Percentiles rank a stretch among this genome's conserved stretches.
Evolutionary conservation across 2,113 vertebrate species (phyloP).

Genomic region (Pandion haliaetus): DNA sequence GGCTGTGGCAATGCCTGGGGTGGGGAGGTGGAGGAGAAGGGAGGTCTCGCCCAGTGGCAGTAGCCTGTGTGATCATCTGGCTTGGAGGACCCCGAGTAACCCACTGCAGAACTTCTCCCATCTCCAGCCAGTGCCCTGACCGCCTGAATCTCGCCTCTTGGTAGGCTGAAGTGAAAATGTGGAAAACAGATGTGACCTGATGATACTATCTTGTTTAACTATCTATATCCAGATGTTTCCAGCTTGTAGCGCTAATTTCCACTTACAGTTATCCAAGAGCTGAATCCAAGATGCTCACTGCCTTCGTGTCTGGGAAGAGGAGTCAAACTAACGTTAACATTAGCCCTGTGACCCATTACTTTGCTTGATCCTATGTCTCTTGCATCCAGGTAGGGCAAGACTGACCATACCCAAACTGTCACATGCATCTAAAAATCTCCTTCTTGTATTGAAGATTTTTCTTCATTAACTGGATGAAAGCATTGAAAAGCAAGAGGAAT

Average conservation of each 20-base stretch:
- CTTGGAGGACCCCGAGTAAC: background rate
- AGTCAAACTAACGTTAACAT: background rate
- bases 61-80: background rate
- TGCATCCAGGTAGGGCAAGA: background rate
- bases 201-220: background rate
- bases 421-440: background rate
- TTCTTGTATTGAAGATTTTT: background rate
- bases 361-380: background rate
- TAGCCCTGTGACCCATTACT: background rate
- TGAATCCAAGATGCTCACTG: background rate
- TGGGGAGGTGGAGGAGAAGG: background rate
- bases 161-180: background rate
- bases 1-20: background rate
- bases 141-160: background rate
- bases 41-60: background rate
- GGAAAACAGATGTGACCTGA: constrained; percentile 36
- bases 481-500: background rate
- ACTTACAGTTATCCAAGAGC: background rate
- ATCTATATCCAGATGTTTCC: constrained; percentile 27
- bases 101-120: background rate
- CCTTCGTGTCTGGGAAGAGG: background rate
- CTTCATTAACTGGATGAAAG: background rate
- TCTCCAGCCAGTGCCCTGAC: accelerated
- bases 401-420: background rate
- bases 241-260: constrained; percentile 42